Conservation (phyloP, 2,113 vertebrate genomes). For the Calyptomena viridis region DNA sequence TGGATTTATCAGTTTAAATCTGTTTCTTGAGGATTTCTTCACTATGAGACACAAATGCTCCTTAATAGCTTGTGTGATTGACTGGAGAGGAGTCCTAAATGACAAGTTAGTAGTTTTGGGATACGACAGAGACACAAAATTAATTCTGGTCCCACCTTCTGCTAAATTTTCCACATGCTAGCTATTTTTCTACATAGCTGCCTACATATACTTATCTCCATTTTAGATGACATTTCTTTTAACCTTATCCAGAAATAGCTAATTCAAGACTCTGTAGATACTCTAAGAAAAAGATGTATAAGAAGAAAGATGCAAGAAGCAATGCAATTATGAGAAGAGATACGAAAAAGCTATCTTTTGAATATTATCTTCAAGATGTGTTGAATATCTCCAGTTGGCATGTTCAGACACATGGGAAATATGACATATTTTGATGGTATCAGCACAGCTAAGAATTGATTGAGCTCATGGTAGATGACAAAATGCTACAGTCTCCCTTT, state of each 20-base stretch:
- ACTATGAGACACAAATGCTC: background rate
- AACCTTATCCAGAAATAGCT: background rate
- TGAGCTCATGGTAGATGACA: background rate
- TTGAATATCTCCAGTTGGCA: background rate
- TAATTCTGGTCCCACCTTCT: background rate
- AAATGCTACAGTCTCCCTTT: background rate
- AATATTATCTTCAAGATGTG: background rate
- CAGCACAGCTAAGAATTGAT: background rate
- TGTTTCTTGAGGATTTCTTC: background rate
- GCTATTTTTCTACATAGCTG: background rate
- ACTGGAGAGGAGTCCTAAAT: background rate
- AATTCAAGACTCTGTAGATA: background rate
- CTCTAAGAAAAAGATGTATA: background rate
- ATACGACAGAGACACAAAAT: background rate
- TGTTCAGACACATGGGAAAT: background rate
- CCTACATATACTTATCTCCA: background rate
- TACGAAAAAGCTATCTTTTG: background rate
- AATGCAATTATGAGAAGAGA: background rate
- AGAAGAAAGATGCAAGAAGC: background rate
- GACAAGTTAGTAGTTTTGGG: background rate
- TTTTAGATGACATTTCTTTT: background rate
- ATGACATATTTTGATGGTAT: background rate
- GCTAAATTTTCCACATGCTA: background rate
- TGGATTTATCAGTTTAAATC: background rate
- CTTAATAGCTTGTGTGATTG: background rate